Evolutionary conservation across 2,888 invertebrate genomes (phyloP).

Genomic region (Dusona sp.): DNA sequence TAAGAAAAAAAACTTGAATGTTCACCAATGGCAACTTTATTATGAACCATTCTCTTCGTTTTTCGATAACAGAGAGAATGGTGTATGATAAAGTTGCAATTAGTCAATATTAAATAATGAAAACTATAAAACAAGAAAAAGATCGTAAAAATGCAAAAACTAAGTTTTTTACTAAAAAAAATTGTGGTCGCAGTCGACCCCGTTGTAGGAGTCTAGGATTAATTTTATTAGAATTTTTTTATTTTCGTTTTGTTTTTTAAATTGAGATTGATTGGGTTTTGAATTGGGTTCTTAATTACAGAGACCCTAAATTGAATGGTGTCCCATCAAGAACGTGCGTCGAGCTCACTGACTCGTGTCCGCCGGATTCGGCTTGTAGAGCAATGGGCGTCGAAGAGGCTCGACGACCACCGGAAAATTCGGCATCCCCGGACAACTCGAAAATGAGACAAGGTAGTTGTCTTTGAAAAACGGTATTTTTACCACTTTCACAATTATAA

Average conservation of each 20-base stretch:
- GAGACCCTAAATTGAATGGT: constrained; percentile 80
- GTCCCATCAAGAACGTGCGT: constrained; percentile 69
- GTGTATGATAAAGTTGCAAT: too few species aligned
- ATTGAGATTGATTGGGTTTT: constrained; percentile 14
- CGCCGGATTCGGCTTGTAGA: constrained; percentile 61
- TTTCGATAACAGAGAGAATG: too few species aligned
- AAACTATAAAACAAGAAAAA: too few species aligned
- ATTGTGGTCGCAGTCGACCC: too few species aligned
- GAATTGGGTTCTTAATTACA: constrained; percentile 63
- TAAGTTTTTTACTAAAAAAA: too few species aligned
- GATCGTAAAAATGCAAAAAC: too few species aligned
- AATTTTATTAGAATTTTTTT: too few species aligned
- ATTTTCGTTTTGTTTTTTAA: background rate
- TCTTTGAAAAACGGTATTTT: constrained; percentile 21
- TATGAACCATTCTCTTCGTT: too few species aligned
- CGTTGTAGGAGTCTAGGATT: too few species aligned
- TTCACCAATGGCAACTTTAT: too few species aligned
- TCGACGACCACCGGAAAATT: constrained; percentile 74
- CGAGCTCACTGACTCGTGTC: constrained; percentile 67
- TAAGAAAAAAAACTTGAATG: background rate
- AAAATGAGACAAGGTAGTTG: constrained; percentile 78
- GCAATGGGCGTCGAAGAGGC: constrained; percentile 80
- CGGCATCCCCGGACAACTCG: constrained; percentile 78
- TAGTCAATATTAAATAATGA: too few species aligned
- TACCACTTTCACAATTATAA: background rate